A percentile compares a stretch with the other conserved stretches of the same genome.
These are phyloP conservation scores for Cladopsammia gracilis DNA, from an alignment of 64 coral and sea anemone genomes.

Conservation along the genomic window DNA sequence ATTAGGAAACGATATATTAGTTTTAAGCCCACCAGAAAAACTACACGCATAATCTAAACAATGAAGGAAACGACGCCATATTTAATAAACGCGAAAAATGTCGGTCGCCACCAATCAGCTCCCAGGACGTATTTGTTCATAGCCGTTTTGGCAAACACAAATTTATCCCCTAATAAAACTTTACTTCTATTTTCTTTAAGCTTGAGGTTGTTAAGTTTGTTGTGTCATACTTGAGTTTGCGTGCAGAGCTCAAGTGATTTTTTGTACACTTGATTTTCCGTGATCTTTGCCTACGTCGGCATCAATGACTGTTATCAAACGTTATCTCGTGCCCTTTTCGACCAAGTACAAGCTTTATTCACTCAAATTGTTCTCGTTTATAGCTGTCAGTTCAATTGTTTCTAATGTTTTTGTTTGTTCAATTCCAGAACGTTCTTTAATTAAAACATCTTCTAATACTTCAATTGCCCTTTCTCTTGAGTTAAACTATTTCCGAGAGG, in stretches of 20 bases:
- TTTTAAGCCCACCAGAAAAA: too few species aligned
- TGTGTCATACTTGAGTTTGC: neutral
- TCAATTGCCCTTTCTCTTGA: neutral
- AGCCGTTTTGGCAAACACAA: too few species aligned
- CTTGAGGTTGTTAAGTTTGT: too few species aligned
- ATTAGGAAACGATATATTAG: too few species aligned
- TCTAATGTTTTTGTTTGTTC: neutral
- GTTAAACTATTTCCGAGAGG: neutral
- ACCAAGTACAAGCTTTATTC: neutral
- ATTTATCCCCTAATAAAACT: too few species aligned
- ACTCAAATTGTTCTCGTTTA: neutral
- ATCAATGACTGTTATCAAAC: neutral
- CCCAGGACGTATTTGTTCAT: too few species aligned
- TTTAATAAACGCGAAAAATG: too few species aligned
- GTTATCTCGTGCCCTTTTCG: neutral
- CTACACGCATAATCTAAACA: too few species aligned
- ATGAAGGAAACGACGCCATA: too few species aligned
- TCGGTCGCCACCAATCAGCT: too few species aligned
- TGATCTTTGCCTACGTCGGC: neutral
- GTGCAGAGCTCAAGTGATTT: neutral
- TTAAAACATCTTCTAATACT: neutral
- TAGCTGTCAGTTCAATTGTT: neutral
- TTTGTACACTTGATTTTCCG: neutral
- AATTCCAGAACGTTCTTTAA: conserved; percentile 5
- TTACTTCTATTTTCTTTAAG: too few species aligned